Evolutionary conservation across 2,888 invertebrate species (phyloP).

Genomic region (Pammene fasciana): DNA sequence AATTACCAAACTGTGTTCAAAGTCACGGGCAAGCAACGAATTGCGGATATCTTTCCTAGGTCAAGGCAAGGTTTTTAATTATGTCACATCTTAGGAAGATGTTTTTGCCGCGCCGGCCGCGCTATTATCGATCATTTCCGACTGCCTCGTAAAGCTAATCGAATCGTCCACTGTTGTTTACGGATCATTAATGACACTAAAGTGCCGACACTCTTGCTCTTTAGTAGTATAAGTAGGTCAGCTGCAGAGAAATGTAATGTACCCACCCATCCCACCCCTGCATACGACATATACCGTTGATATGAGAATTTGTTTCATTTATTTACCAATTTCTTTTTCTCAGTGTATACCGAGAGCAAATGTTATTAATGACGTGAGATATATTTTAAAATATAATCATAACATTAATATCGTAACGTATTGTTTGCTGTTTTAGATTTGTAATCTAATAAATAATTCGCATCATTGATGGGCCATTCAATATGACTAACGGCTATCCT

Average conservation of each 20-base stretch:
- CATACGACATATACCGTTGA: neutral
- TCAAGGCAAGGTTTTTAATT: slow-evolving; percentile 58
- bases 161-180: neutral
- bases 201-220: neutral
- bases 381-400: neutral
- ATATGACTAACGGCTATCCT: slow-evolving; percentile 8
- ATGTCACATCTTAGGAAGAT: slow-evolving; percentile 50
- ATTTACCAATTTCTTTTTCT: too few relatives aligned
- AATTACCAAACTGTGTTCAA: slow-evolving; percentile 1
- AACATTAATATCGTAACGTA: neutral
- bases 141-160: slow-evolving; percentile 2
- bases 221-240: too few relatives aligned
- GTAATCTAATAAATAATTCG: slow-evolving; percentile 21
- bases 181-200: neutral
- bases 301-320: neutral
- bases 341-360: neutral
- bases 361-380: neutral
- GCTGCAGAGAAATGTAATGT: too few relatives aligned
- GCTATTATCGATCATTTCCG: slow-evolving; percentile 31
- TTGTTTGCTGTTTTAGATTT: slow-evolving; percentile 33
- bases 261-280: too few relatives aligned
- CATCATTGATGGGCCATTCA: slow-evolving; percentile 35
- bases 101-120: slow-evolving; percentile 17
- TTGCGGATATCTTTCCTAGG: slow-evolving; percentile 50
- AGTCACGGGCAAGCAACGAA: slow-evolving; percentile 47